Conservation (phyloP, 2,797 vertebrate genomes). For the Coregonus ussuriensis region DNA sequence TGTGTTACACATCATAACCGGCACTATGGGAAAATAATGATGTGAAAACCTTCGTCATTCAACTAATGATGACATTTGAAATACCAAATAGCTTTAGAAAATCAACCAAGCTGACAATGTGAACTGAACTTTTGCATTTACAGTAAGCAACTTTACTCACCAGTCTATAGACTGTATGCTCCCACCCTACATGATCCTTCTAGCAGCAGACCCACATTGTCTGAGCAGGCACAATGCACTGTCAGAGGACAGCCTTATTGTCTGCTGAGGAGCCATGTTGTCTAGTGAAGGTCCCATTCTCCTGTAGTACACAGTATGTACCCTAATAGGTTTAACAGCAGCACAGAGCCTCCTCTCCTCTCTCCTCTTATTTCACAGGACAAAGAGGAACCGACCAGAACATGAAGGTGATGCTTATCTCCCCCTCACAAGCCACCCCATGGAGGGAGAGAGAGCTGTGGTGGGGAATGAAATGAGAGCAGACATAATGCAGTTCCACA, state of each 20-base stretch:
- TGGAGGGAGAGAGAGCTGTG: conserved; percentile 3
- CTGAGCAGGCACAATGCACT: conserved; percentile 22
- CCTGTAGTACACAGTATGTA: conserved; percentile 32
- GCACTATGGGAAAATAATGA: not conserved
- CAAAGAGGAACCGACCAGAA: conserved; percentile 69
- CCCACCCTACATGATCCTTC: conserved; percentile 25
- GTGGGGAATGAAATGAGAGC: conserved; percentile 31
- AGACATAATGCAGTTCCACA: not conserved
- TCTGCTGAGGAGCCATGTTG: conserved; percentile 61
- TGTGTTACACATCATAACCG: not conserved
- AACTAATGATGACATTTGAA: not conserved
- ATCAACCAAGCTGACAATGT: not conserved
- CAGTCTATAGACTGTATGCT: not conserved
- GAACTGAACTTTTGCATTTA: not conserved
- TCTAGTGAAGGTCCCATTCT: conserved; percentile 60
- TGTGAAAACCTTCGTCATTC: not conserved
- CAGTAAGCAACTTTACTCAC: not conserved
- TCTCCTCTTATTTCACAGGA: conserved; percentile 49
- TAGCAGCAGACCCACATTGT: conserved; percentile 34
- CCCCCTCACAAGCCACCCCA: conserved; percentile 44
- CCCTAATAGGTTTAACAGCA: conserved; percentile 71
- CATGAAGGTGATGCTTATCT: conserved; percentile 64
- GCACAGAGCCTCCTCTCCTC: conserved; percentile 39
- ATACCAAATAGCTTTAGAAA: not conserved
- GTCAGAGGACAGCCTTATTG: conserved; percentile 49